A percentile compares a stretch with the other conserved stretches of the same genome.
Conservation (phyloP, 2,797 vertebrate genomes). For the Monodelphis domestica region DNA sequence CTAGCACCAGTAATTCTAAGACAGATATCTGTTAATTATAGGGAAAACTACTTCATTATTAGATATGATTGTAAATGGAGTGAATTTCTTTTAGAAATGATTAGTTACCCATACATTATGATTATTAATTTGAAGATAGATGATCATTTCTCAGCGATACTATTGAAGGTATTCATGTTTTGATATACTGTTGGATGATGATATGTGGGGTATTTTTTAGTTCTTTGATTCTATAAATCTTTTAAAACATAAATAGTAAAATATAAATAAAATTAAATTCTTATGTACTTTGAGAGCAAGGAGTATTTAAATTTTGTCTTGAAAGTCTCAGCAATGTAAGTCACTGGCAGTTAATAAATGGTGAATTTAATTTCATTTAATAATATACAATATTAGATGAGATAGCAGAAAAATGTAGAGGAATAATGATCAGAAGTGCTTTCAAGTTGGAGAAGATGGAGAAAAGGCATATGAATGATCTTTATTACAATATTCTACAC, state of each 20-base stretch:
- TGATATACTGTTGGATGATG: not conserved
- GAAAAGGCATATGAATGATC: not conserved
- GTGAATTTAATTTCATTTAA: not conserved
- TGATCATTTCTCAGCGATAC: too few relatives aligned
- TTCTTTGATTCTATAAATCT: not conserved
- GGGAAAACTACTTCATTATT: too few relatives aligned
- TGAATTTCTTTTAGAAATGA: too few relatives aligned
- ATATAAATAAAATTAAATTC: not conserved
- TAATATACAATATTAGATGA: not conserved
- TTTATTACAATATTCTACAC: not conserved
- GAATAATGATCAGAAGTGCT: not conserved
- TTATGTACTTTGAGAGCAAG: not conserved
- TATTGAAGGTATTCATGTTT: too few relatives aligned
- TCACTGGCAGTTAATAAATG: not conserved
- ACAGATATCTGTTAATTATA: too few relatives aligned
- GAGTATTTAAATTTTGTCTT: not conserved
- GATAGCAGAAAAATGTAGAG: not conserved
- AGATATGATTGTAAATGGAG: too few relatives aligned
- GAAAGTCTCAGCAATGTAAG: not conserved
- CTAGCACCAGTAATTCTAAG: too few relatives aligned
- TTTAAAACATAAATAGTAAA: not conserved
- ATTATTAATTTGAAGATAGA: too few relatives aligned
- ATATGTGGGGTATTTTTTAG: not conserved
- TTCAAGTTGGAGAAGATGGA: not conserved
- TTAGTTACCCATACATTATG: too few relatives aligned